Percentiles rank a stretch among this genome's conserved stretches.
Evolutionary conservation across 1,140 invertebrate species (phyloP).

Genomic region (Streblospio benedicti): DNA sequence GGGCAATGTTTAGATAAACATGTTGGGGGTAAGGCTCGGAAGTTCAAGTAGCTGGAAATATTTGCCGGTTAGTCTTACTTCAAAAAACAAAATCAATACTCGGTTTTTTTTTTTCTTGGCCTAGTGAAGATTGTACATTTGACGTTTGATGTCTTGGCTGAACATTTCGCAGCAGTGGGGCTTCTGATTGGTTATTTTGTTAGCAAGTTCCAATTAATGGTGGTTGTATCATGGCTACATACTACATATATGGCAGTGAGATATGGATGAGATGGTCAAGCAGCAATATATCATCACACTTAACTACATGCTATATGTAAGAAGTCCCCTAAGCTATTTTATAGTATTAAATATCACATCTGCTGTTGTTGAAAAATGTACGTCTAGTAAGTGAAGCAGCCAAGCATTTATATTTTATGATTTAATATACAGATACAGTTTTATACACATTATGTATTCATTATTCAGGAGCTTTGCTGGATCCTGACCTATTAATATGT

Average conservation of each 20-base stretch:
- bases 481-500: conserved; percentile 52
- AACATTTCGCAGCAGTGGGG: too few relatives aligned
- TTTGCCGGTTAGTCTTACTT: too few relatives aligned
- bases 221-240: too few relatives aligned
- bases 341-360: neutral
- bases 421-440: conserved; percentile 17
- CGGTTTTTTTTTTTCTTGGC: too few relatives aligned
- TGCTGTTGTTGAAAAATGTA: neutral
- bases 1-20: neutral
- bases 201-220: too few relatives aligned
- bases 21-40: neutral
- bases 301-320: neutral
- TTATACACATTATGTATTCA: neutral
- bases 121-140: too few relatives aligned
- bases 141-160: too few relatives aligned
- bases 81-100: too few relatives aligned
- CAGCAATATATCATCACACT: too few relatives aligned
- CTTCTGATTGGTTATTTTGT: too few relatives aligned
- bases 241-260: too few relatives aligned
- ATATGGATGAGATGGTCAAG: too few relatives aligned
- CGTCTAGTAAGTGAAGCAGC: neutral
- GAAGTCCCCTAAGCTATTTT: neutral
- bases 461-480: conserved; percentile 32
- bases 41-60: neutral
- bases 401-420: neutral